Evolutionary conservation across 2,888 invertebrate species (phyloP).

Genomic region (Euphydryas editha): DNA sequence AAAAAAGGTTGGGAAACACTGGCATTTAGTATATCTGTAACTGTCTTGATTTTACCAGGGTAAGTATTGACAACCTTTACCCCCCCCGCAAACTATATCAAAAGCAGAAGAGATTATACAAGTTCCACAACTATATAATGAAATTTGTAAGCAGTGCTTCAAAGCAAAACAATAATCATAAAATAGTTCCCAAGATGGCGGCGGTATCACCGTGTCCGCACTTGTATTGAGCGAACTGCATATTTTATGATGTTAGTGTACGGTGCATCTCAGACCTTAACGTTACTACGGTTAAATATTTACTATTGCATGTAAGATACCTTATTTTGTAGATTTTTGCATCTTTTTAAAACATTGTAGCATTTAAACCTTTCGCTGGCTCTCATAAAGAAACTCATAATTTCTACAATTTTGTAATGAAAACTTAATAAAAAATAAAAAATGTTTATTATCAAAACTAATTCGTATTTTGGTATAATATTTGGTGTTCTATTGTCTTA

Average conservation of each 20-base stretch:
- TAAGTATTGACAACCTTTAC: too few relatives aligned
- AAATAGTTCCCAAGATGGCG: conserved; percentile 26
- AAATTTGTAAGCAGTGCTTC: conserved; percentile 2
- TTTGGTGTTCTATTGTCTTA: too few relatives aligned
- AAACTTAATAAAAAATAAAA: too few relatives aligned
- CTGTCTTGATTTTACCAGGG: not conserved
- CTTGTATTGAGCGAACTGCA: conserved; percentile 32
- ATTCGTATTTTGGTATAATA: too few relatives aligned
- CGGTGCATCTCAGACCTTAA: conserved; percentile 2
- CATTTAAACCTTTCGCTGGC: too few relatives aligned
- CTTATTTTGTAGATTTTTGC: not conserved
- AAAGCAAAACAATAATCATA: conserved; percentile 11
- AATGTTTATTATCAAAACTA: too few relatives aligned
- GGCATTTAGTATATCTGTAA: too few relatives aligned
- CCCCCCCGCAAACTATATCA: not conserved
- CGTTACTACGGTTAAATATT: not conserved
- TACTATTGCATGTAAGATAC: not conserved
- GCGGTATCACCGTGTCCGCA: conserved; percentile 26
- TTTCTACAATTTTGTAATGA: too few relatives aligned
- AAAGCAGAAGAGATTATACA: not conserved
- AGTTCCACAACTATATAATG: not conserved
- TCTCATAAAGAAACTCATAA: too few relatives aligned
- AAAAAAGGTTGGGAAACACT: too few relatives aligned
- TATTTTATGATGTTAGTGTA: conserved; percentile 34
- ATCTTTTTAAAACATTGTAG: too few relatives aligned